A percentile compares a stretch with the other conserved stretches of the same genome.
Conservation (phyloP, 2,113 vertebrate species). For the Pyrgilauda ruficollis region DNA sequence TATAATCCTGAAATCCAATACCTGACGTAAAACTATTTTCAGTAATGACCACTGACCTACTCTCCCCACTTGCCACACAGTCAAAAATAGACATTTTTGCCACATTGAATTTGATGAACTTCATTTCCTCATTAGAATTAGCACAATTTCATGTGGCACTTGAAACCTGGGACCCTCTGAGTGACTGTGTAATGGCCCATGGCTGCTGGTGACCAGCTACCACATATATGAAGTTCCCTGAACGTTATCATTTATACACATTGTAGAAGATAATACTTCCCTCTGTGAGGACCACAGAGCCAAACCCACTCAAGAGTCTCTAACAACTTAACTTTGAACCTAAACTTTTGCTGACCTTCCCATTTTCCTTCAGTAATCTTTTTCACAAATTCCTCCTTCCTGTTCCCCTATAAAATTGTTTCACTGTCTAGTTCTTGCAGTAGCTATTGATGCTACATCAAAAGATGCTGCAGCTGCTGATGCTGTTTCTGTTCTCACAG, state of each 20-base stretch:
- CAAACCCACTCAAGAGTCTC: not conserved
- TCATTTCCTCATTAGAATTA: not conserved
- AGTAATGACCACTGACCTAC: not conserved
- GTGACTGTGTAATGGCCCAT: not conserved
- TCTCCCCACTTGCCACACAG: not conserved
- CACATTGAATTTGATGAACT: not conserved
- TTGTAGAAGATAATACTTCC: not conserved
- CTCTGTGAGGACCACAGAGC: not conserved
- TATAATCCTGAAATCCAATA: not conserved
- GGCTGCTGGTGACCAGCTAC: not conserved
- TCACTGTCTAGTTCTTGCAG: not conserved
- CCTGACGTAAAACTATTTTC: not conserved
- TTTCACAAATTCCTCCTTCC: not conserved
- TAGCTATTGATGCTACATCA: slow-evolving; percentile 17
- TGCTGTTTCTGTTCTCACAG: slow-evolving; percentile 29
- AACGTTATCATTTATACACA: not conserved
- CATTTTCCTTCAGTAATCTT: not conserved
- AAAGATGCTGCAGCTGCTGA: slow-evolving; percentile 36
- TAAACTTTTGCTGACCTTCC: not conserved
- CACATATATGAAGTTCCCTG: not conserved
- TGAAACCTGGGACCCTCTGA: not conserved
- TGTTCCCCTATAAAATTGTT: not conserved
- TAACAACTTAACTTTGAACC: not conserved
- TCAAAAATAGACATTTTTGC: not conserved
- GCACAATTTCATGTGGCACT: not conserved